phyloP scores from a whole-genome alignment of 2,888 invertebrate species.

The Nycteola revayana region DNA sequence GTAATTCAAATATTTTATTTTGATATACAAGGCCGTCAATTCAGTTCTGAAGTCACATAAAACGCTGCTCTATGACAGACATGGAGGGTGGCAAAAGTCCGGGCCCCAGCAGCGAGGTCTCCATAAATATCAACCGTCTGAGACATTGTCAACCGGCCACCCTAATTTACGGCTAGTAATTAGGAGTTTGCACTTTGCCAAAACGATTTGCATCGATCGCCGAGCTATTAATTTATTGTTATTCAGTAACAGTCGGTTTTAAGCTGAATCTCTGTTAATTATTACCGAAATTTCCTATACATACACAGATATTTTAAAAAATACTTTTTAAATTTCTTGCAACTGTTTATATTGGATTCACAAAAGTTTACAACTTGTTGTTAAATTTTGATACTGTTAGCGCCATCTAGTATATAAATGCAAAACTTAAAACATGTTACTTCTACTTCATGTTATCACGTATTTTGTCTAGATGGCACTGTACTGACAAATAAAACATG shows the following conservation, averaged over 20 bases:
- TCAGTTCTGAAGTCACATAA: slow-evolving; percentile 39
- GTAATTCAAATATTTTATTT: slow-evolving; percentile 26
- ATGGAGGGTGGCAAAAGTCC: slow-evolving; percentile 54
- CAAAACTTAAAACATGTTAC: neutral
- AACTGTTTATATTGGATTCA: slow-evolving; percentile 9
- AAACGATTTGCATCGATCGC: slow-evolving; percentile 79
- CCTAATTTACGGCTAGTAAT: slow-evolving; percentile 81
- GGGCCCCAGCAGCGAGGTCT: slow-evolving; percentile 55
- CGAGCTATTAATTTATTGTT: slow-evolving; percentile 33
- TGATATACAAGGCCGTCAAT: slow-evolving; percentile 30
- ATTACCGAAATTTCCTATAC: too few species aligned
- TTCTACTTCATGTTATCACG: too few species aligned
- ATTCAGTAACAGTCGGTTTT: slow-evolving; percentile 13
- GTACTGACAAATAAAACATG: too few species aligned
- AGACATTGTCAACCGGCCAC: slow-evolving; percentile 80
- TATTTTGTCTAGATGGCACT: too few species aligned
- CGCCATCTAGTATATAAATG: slow-evolving; percentile 11
- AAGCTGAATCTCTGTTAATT: too few species aligned
- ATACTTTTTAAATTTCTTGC: too few species aligned
- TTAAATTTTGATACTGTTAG: slow-evolving; percentile 1
- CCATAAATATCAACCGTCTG: slow-evolving; percentile 78
- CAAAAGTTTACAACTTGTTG: slow-evolving; percentile 5
- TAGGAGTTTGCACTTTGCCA: slow-evolving; percentile 81
- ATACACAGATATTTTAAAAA: too few species aligned
- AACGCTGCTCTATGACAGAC: slow-evolving; percentile 57